Base-by-base conservation (phyloP, 2,888 invertebrate species). In the Agapostemon virescens region DNA sequence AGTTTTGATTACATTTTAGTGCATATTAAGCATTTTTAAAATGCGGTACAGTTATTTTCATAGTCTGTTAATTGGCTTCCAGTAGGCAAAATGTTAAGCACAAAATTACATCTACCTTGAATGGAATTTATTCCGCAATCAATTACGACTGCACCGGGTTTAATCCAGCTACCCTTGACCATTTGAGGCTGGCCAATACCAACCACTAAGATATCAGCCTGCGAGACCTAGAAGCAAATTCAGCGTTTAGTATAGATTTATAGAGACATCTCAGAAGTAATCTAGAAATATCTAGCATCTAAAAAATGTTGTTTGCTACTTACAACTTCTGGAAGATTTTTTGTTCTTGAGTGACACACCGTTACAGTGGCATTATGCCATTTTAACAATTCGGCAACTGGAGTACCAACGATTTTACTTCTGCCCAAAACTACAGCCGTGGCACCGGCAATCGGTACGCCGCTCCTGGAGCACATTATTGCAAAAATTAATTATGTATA, bases 361-460 rank as follows among this genome's bases (percentile, higher is more conserved):
- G 99, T 99, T 5, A 99, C 98, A 0, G 99, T 99, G 1, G 98
- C 99, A 93, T 99, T 95, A 87, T 98, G 95, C 99, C 99, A 99
- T 92, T 98, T 97, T 52, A 99, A 95, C 42, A 99, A 94, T 93
- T 98, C 98, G 0, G 98, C 95, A 83, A 97, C 97, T 0, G 99
- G 99, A 0, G 98, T 97, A 63, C 99, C 99, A 1, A 99, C 98
- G 90, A 99, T 99, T 93, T 98, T 98, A 92, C 98, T 99, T 86
- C 99, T 95, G 0, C 99, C 99, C 58, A 99, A 92, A 26, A 99
- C 98, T 4, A 99, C 99, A 2, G 98, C 98, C 83, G 95, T 95
- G 78, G 97, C 96, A 6, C 99, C 98, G 58, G 95, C 95, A 71
- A 98, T 96, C 85, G 94, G 88, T 0, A 96, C 94, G 0, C 97